Evolutionary conservation across 2,113 vertebrate genomes (phyloP).

Genomic region (Kryptolebias marmoratus): DNA sequence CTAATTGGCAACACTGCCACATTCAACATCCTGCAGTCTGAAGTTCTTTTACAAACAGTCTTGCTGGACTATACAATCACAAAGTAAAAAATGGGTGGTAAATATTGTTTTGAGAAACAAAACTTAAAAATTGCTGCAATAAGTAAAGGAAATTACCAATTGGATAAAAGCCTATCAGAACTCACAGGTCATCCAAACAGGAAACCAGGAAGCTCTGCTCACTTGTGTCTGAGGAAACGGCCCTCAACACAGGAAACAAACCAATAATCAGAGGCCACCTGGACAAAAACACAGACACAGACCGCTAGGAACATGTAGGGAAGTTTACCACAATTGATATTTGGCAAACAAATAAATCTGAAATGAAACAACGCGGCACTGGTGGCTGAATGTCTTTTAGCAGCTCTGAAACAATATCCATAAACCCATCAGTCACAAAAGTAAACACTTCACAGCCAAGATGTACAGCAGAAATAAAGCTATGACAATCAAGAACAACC

Average conservation of each 20-base stretch:
- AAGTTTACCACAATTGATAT: constrained; percentile 16
- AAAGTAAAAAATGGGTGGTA: constrained; percentile 2
- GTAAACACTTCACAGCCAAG: neutral
- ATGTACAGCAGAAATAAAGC: neutral
- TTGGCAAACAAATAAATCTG: neutral
- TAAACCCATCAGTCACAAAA: neutral
- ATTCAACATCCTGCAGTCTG: neutral
- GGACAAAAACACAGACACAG: constrained; percentile 25
- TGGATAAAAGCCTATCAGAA: constrained; percentile 69
- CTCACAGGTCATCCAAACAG: constrained; percentile 74
- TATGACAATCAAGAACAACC: neutral
- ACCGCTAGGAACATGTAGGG: neutral
- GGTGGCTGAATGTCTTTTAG: neutral
- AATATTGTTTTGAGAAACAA: constrained; percentile 3
- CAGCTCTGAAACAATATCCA: neutral
- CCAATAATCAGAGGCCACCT: constrained; percentile 47
- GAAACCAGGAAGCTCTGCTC: constrained; percentile 82
- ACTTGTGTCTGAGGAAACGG: constrained; percentile 78
- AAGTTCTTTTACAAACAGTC: neutral
- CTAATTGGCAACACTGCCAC: neutral
- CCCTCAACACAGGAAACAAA: constrained; percentile 80
- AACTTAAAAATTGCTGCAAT: constrained; percentile 33
- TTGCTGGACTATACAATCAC: neutral
- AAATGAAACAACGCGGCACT: neutral
- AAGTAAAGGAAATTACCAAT: constrained; percentile 54